These are phyloP conservation scores for Anarhynchus alexandrinus DNA, from an alignment of 2,113 vertebrate genomes.

Conservation along the genomic window DNA sequence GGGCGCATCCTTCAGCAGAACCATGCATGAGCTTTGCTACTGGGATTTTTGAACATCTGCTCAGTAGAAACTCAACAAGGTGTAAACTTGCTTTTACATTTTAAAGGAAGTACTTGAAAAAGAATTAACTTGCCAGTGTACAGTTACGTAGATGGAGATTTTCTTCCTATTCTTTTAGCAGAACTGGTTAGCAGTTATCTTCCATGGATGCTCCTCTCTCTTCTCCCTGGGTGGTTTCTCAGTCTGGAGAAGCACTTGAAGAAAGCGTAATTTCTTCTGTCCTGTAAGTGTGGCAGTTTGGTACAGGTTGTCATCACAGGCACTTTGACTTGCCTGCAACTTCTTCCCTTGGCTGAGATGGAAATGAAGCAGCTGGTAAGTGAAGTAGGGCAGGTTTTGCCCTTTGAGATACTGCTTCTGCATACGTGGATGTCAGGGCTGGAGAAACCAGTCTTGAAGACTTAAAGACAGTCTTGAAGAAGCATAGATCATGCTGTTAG, in stretches of 20 bases:
- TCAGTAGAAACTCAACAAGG: neutral
- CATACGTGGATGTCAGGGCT: neutral
- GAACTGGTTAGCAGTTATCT: neutral
- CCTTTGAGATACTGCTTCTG: neutral
- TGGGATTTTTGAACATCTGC: neutral
- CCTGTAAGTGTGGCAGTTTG: neutral
- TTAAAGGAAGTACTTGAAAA: neutral
- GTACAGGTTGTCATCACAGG: neutral
- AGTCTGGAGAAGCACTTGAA: neutral
- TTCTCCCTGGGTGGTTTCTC: neutral
- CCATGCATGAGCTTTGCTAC: neutral
- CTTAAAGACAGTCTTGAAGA: neutral
- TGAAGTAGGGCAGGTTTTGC: neutral
- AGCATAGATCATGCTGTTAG: neutral
- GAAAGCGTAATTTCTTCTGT: neutral
- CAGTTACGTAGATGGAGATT: neutral
- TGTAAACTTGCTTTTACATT: neutral
- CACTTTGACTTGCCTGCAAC: neutral
- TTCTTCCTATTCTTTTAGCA: neutral
- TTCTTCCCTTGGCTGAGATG: neutral
- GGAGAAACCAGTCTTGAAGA: neutral
- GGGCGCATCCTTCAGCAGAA: neutral
- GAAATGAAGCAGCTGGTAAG: neutral
- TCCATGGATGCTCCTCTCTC: neutral
- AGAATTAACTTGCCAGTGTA: neutral